Evolutionary conservation across 1,140 invertebrate species (phyloP), one percentile per base, ranked within the genome.

Genomic region (Zaprionus tsacasi): DNA sequence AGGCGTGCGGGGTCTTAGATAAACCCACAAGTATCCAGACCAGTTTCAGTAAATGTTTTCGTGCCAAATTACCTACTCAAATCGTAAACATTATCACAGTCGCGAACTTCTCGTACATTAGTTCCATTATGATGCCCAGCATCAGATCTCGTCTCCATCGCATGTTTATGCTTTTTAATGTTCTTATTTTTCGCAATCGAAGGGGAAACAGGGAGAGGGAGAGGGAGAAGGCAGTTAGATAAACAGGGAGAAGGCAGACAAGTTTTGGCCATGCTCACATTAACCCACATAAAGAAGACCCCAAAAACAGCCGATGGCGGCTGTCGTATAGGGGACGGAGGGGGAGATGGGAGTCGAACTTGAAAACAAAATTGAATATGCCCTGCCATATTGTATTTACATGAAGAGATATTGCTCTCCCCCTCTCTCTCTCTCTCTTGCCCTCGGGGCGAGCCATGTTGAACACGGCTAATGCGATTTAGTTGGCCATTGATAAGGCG

Each of bases 81-180:
- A 17, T 45, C 64, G 36, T 78, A 72, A 72, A 67, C 38, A 64
- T 65, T 40, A 61, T 52, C 17, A 13, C 58, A 36, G 33, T 55
- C 1, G 17, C 40, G 27, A 36, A 13, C 12, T 68, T 68, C 52
- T 30, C 58, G 21, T 33, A 21, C 72, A 45, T 60, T 58, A 30
- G 50, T 55, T 65, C 35, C 35, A 52, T 56, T 70, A 35, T 70
- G 70, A 75, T 75, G 69, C 50, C 64, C 40, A 30, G 56, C 45
- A 56, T 35, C 54, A 58, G 45, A 55, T 45, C 21, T 7, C n/a
- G 27, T 2, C 7, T 33, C n/a, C n/a, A 27, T 55, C 7, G 52
- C 52, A 70, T 81, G 67, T 81, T 86, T 81, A 74, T 86, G 70
- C 57, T 81, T 85, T 74, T 86, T 78, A 85, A 86, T 85, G 68